phyloP scores from a whole-genome alignment of 2,113 vertebrate species.

The Neotoma lepida region DNA sequence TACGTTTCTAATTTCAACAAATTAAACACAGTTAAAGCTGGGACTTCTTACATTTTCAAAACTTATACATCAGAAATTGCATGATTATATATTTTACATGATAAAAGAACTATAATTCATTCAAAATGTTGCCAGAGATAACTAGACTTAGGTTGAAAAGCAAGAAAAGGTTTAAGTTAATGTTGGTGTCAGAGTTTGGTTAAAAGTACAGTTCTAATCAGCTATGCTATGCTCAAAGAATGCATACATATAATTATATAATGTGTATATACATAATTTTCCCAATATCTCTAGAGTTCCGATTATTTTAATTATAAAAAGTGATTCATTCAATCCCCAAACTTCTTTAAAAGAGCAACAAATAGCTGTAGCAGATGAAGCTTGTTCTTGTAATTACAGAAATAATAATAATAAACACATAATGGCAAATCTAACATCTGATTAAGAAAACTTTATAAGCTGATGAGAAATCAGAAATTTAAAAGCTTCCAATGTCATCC shows the following conservation, averaged over 20 bases:
- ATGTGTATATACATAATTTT: not conserved
- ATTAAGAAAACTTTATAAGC: conserved; percentile 26
- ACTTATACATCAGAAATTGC: conserved; percentile 6
- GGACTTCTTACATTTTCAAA: conserved; percentile 54
- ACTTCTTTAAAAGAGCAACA: conserved; percentile 18
- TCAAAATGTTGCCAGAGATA: conserved; percentile 35
- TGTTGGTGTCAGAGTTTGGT: conserved; percentile 11
- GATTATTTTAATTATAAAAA: conserved; percentile 39
- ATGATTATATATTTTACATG: conserved; percentile 36
- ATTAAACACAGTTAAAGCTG: conserved; percentile 55
- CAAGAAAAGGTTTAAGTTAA: conserved; percentile 59
- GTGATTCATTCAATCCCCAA: not conserved
- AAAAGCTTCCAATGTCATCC: not conserved
- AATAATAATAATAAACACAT: not conserved
- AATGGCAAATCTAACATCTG: conserved; percentile 15
- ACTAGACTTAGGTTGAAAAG: conserved; percentile 49
- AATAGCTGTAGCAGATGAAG: conserved; percentile 20
- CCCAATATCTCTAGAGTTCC: not conserved
- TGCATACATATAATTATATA: not conserved
- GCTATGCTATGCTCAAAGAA: conserved; percentile 32
- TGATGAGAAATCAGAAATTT: conserved; percentile 42
- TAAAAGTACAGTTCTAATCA: not conserved
- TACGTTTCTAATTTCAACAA: conserved; percentile 79
- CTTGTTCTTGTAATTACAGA: conserved; percentile 7
- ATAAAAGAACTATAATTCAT: conserved; percentile 59